Evolutionary conservation across 2,888 invertebrate genomes (phyloP).

Genomic region (Hirudinaria manillensis): DNA sequence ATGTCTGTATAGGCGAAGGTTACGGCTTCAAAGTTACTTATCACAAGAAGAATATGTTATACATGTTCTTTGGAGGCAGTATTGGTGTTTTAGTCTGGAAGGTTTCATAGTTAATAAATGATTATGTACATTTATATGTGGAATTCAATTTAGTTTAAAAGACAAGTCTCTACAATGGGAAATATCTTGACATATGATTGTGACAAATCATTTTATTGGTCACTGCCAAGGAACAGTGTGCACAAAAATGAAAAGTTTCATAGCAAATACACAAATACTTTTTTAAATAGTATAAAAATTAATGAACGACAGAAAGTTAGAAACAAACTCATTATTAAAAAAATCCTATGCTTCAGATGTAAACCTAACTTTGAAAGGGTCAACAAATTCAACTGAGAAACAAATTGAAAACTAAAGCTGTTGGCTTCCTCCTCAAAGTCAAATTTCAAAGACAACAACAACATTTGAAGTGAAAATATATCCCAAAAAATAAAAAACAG

Average conservation of each 20-base stretch:
- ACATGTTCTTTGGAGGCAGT: constrained; percentile 73
- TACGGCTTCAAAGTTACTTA: constrained; percentile 88
- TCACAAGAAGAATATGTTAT: constrained; percentile 66
- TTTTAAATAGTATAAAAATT: too few species aligned
- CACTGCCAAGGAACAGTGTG: too few species aligned
- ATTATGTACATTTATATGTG: background rate
- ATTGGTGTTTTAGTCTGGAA: constrained; percentile 83
- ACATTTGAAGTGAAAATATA: too few species aligned
- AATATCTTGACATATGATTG: background rate
- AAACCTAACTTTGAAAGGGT: too few species aligned
- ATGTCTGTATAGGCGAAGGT: constrained; percentile 90
- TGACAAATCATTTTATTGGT: background rate
- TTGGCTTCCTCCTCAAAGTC: background rate
- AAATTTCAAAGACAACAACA: too few species aligned
- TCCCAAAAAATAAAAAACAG: background rate
- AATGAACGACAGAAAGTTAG: too few species aligned
- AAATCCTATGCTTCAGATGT: too few species aligned
- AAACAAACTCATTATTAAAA: too few species aligned
- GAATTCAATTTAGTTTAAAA: background rate
- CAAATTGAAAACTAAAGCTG: background rate
- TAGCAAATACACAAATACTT: background rate
- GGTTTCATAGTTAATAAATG: constrained; percentile 60
- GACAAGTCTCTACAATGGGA: background rate
- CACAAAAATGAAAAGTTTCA: background rate
- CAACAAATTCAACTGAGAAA: background rate